Base-by-base conservation (phyloP, 2,113 vertebrate species). In the Stictonetta naevosa region DNA sequence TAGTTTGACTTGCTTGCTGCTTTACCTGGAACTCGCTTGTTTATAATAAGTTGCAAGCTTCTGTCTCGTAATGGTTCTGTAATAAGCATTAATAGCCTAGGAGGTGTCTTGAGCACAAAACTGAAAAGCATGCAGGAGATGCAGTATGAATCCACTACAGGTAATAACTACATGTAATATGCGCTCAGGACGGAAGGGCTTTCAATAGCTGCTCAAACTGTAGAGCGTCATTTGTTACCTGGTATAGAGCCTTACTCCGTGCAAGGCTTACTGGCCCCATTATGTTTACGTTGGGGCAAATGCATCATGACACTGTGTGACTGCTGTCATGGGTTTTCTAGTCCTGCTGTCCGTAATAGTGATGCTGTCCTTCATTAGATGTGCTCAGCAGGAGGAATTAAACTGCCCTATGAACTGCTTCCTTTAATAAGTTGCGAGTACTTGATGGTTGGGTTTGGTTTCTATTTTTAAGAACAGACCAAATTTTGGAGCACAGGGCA, bases 401-500 rank as follows among this genome's bases (percentile, higher is more conserved):
- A 53, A 31, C 55, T 68, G 58, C 36, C 42, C n/a, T 73, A 2
- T 26, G 42, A 42, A 4, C 34, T 5, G 6, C 10, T 36, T 56
- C 28, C 40, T 72, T 34, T 34, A 44, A 6, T 48, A 21, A 69
- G 33, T 31, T 4, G 7, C 2, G 5, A 7, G 22, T 7, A 7
- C 12, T 8, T 3, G 31, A 19, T 8, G 2, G 9, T 7, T 14
- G 48, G 21, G 4, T 59, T 48, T 26, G 29, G 22, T 4, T 50
- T 44, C 25, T 5, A 1, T 13, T n/a, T 33, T 2, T 18, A 52
- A 46, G 13, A 67, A 8, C 23, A 72, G 29, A 25, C 11, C 1
- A 33, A 3, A 10, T 10, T 36, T 16, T 0, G 2, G 66, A 44
- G 50, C 0, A 0, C 10, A 16, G 46, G 29, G 52, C 16, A 33